Conservation (phyloP, 2,888 invertebrate genomes). For the Lasioglossum calceatum region DNA sequence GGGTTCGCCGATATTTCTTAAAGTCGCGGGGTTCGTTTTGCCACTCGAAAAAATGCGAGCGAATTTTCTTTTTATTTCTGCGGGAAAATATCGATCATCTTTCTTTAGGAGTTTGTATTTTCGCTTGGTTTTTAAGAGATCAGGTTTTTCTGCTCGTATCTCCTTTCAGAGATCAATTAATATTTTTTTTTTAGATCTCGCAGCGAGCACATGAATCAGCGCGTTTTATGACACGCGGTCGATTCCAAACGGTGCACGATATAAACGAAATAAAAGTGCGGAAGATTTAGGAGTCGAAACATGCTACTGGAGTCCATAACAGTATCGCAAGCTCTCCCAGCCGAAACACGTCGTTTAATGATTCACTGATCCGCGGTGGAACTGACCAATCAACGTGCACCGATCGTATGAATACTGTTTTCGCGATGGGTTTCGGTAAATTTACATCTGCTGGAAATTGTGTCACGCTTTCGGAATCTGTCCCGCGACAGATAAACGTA, state of each 20-base stretch:
- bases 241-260: not conserved
- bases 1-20: not conserved
- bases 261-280: not conserved
- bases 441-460: not conserved
- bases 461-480: not conserved
- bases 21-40: not conserved
- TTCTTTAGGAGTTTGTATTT: not conserved
- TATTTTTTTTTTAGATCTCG: not conserved
- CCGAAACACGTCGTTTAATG: not conserved
- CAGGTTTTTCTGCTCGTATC: not conserved
- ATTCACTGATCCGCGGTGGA: not conserved
- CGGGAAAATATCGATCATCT: not conserved
- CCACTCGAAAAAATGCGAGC: not conserved
- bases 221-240: not conserved
- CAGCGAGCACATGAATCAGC: not conserved
- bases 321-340: not conserved
- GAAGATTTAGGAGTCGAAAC: not conserved
- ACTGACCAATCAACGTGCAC: not conserved
- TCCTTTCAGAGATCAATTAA: too few relatives aligned
- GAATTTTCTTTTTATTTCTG: not conserved
- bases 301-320: not conserved
- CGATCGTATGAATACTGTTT: not conserved
- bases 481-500: not conserved
- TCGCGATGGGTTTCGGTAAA: not conserved
- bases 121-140: not conserved